These are phyloP conservation scores for Heteronetta atricapilla DNA, from an alignment of 2,113 vertebrate genomes.

Conservation along the genomic window DNA sequence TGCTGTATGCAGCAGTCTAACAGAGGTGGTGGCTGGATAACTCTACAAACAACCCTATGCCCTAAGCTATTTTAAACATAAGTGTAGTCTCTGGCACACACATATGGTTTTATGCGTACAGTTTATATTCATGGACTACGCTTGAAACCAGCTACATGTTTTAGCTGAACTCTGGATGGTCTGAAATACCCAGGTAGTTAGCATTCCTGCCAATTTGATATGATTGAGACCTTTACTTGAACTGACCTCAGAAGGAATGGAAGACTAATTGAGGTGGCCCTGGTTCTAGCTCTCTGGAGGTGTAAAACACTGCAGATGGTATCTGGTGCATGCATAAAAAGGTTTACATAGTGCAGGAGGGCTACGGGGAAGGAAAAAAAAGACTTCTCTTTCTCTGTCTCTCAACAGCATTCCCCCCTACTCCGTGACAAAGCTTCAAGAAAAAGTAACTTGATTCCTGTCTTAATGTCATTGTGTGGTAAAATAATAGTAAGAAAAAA, in stretches of 20 bases:
- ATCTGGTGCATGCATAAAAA: constrained; percentile 50
- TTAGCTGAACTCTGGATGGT: background rate
- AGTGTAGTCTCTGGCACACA: background rate
- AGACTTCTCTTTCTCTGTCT: background rate
- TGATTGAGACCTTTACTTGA: constrained; percentile 63
- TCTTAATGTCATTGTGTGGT: background rate
- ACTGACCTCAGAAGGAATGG: constrained; percentile 49
- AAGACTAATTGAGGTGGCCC: constrained; percentile 48
- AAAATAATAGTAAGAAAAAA: constrained; percentile 42
- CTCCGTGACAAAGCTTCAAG: background rate
- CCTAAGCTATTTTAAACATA: background rate
- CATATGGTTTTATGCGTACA: background rate
- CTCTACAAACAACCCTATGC: background rate
- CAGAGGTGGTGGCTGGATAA: background rate
- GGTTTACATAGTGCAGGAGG: constrained; percentile 9
- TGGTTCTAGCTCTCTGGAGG: constrained; percentile 33
- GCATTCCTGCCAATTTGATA: constrained; percentile 45
- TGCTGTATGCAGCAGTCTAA: background rate
- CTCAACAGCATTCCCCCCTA: background rate
- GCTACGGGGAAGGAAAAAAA: background rate
- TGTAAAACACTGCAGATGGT: constrained; percentile 29
- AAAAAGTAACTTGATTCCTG: background rate
- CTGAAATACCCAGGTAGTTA: constrained; percentile 46
- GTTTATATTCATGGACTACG: background rate
- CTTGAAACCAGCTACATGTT: background rate